phyloP scores from a whole-genome alignment of 1,140 invertebrate genomes.

The Microplitis mediator region DNA sequence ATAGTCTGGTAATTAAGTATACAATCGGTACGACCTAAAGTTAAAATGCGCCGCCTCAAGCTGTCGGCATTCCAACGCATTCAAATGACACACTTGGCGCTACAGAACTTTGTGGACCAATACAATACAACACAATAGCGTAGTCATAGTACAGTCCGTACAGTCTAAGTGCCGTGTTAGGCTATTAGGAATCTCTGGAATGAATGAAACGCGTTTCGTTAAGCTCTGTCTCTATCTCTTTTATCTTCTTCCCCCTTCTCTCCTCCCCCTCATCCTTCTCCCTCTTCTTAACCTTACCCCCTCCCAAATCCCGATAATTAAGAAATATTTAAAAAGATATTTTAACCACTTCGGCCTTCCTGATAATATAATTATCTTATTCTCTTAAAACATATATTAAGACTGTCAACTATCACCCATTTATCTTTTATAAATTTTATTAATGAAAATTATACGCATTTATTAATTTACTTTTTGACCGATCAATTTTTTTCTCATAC shows the following conservation, averaged over 20 bases:
- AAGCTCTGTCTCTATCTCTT: constrained; percentile 13
- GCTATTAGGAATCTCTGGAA: constrained; percentile 40
- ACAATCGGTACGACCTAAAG: constrained; percentile 31
- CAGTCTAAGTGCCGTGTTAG: constrained; percentile 23
- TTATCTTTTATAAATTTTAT: no score
- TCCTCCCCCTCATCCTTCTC: not conserved
- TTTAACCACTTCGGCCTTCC: not conserved
- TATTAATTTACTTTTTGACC: no score
- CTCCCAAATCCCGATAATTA: constrained; percentile 30
- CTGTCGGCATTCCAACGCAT: constrained; percentile 46
- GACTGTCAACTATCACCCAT: no score
- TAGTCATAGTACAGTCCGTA: constrained; percentile 8
- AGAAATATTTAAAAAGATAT: constrained; percentile 34
- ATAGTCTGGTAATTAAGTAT: no score
- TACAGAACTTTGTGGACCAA: constrained; percentile 18
- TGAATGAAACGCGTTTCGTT: constrained; percentile 36
- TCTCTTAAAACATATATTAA: not conserved
- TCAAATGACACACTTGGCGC: constrained; percentile 42
- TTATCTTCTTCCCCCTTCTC: not conserved
- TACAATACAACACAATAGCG: no score
- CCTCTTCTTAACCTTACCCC: not conserved
- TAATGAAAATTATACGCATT: no score
- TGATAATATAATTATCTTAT: not conserved
- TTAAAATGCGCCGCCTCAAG: constrained; percentile 42
- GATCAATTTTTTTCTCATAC: no score